phyloP scores from a whole-genome alignment of 2,888 invertebrate genomes.

The Cryptops parisi region DNA sequence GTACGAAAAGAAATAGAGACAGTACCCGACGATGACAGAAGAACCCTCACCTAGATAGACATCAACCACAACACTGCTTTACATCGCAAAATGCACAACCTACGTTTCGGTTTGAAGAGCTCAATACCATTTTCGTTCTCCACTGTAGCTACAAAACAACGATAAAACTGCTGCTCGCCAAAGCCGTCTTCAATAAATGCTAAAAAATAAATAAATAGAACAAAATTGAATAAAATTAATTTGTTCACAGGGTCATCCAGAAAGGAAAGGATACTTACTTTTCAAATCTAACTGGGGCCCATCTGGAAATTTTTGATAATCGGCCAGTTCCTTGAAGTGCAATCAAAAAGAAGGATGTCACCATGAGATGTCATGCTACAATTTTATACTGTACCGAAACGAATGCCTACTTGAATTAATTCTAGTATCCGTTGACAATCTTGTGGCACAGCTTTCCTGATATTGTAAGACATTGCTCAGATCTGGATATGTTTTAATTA shows the following conservation, averaged over 20 bases:
- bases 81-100: too few species aligned
- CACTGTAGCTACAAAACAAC: conserved; percentile 52
- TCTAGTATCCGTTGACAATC: too few species aligned
- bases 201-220: conserved; percentile 31
- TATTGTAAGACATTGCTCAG: too few species aligned
- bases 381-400: too few species aligned
- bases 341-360: too few species aligned
- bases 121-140: not conserved
- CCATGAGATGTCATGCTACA: too few species aligned
- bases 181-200: conserved; percentile 58
- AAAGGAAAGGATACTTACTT: conserved; percentile 34
- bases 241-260: not conserved
- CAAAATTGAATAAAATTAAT: not conserved
- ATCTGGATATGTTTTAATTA: too few species aligned
- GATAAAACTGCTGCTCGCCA: conserved; percentile 49
- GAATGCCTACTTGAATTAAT: too few species aligned
- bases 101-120: too few species aligned
- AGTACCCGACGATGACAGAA: conserved; percentile 46
- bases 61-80: too few species aligned
- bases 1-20: conserved; percentile 64
- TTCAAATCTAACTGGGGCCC: conserved; percentile 49
- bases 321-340: conserved; percentile 59
- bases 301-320: conserved; percentile 57
- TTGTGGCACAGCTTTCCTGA: too few species aligned
- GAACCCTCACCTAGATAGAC: too few species aligned